Conservation (phyloP, 92 coral and sea anemone genomes). For the Epizoanthus stellaris region DNA sequence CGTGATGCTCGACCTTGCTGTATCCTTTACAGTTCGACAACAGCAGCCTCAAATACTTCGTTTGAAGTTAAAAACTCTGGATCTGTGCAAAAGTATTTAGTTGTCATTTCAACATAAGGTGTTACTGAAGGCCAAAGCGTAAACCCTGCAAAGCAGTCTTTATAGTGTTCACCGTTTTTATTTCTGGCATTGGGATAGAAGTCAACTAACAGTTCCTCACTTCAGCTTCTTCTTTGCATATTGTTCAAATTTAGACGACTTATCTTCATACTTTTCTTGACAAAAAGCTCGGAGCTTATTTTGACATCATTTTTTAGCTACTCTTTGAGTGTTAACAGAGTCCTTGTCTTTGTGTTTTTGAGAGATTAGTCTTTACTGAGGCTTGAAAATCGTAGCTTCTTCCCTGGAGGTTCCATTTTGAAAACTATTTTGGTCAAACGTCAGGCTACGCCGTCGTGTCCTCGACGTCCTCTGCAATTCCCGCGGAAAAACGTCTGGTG, state of each 20-base stretch:
- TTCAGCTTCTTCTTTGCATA: background rate
- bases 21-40: too few species aligned
- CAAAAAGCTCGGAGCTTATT: background rate
- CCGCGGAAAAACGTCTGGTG: background rate
- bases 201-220: background rate
- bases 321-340: background rate
- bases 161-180: too few species aligned
- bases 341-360: background rate
- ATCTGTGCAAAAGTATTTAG: too few species aligned
- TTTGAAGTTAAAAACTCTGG: too few species aligned
- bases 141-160: too few species aligned
- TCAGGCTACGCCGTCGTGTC: background rate
- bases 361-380: background rate
- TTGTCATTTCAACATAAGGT: too few species aligned
- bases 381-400: background rate
- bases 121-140: too few species aligned
- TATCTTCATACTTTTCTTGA: background rate
- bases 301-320: background rate
- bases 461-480: background rate
- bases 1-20: too few species aligned
- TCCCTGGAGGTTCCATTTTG: too few species aligned
- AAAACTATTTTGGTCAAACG: too few species aligned
- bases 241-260: background rate
- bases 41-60: too few species aligned
- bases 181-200: background rate